These are phyloP conservation scores for Drosophila sturtevanti DNA, from an alignment of 1,140 invertebrate genomes.

Conservation along the genomic window DNA sequence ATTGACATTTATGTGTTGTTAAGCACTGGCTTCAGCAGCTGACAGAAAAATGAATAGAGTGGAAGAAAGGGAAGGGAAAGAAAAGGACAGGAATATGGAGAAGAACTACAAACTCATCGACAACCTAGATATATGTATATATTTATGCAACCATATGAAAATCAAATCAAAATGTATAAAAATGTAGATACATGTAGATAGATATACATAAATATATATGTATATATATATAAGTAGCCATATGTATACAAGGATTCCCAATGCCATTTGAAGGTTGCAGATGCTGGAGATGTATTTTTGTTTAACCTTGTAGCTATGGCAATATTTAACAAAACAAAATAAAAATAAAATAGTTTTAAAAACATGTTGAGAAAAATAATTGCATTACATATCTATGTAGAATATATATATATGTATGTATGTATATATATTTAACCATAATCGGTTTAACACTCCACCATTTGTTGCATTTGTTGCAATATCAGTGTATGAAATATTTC, in stretches of 20 bases:
- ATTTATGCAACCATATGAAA: conserved; percentile 32
- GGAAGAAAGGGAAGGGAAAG: too few relatives aligned
- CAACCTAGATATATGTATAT: conserved; percentile 2
- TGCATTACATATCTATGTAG: neutral
- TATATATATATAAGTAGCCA: neutral
- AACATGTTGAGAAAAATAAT: neutral
- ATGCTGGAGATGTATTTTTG: neutral
- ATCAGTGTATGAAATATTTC: conserved; percentile 48
- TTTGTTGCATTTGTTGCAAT: conserved; percentile 39
- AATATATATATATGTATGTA: neutral
- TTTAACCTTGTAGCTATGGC: neutral
- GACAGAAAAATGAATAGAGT: neutral
- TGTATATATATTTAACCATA: neutral
- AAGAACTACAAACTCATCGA: neutral
- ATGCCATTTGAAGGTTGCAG: conserved; percentile 10
- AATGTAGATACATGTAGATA: conserved; percentile 3
- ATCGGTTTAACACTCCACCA: conserved; percentile 32
- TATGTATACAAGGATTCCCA: conserved; percentile 1
- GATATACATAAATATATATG: neutral
- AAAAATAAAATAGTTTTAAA: neutral
- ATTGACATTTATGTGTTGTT: conserved; percentile 66
- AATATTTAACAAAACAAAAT: neutral
- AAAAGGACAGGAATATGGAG: neutral
- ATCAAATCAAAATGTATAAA: conserved; percentile 36
- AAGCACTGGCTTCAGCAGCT: conserved; percentile 29